A percentile compares a stretch with the other conserved stretches of the same genome.
phyloP scores from a whole-genome alignment of 2,888 invertebrate species.

The Dasysyrphus tricinctus region DNA sequence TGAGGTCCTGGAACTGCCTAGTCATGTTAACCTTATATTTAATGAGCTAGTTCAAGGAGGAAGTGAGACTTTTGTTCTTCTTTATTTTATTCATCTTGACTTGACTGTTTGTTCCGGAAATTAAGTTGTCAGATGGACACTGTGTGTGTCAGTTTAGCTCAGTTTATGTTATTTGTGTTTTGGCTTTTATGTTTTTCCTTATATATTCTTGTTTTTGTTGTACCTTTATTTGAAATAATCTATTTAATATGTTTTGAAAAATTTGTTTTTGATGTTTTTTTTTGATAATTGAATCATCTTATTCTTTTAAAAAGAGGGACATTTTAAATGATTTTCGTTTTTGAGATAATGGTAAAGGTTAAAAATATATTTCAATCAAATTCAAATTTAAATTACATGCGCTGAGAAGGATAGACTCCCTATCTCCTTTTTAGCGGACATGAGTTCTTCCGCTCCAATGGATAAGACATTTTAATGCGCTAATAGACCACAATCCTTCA shows the following conservation, averaged over 20 bases:
- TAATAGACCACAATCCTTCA: too few relatives aligned
- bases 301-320: too few relatives aligned
- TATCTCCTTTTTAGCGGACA: too few relatives aligned
- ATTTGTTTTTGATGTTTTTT: background rate
- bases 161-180: slow-evolving; percentile 26
- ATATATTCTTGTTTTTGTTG: background rate
- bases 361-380: too few relatives aligned
- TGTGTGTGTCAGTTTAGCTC: slow-evolving; percentile 35
- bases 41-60: slow-evolving; percentile 25
- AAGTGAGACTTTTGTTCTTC: slow-evolving; percentile 16
- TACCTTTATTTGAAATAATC: slow-evolving; percentile 50
- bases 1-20: slow-evolving; percentile 7
- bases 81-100: slow-evolving; percentile 24
- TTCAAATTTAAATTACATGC: too few relatives aligned
- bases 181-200: background rate
- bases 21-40: slow-evolving; percentile 39
- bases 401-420: too few relatives aligned
- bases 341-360: too few relatives aligned
- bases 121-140: slow-evolving; percentile 58
- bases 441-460: too few relatives aligned
- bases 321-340: too few relatives aligned
- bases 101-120: slow-evolving; percentile 44
- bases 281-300: too few relatives aligned
- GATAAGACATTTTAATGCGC: too few relatives aligned
- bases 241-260: slow-evolving; percentile 25